Evolutionary conservation across 2,113 vertebrate genomes (phyloP), one percentile per base, ranked within the genome.

Genomic region (Epinephelus cyanopodus): DNA sequence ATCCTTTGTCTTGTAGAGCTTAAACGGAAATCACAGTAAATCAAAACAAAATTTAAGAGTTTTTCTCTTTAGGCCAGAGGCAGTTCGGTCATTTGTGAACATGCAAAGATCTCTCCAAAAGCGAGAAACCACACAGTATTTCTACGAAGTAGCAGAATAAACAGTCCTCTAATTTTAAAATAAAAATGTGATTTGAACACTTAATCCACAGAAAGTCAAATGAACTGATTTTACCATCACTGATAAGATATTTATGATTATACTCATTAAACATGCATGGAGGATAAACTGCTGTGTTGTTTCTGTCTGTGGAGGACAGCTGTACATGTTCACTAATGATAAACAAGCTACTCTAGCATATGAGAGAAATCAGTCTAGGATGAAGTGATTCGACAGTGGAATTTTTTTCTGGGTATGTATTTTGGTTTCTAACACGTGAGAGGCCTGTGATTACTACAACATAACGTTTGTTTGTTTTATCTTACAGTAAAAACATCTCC

Each of bases 21-120:
- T 42, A 81, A 19, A 82, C 33, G 54, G 25, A 78, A 84, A 66
- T 52, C 7, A 4, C 33, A 74, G 52, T 50, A n/a, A 48, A 69
- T 58, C 52, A 9, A 42, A 76, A 75, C 27, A 37, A 47, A 60
- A 18, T 2, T 67, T 11, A 25, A 2, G 10, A 17, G 19, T 42
- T 47, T 68, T 73, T 45, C 48, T 63, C 33, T 82, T 70, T 5
- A 54, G 17, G 39, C 23, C 33, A 33, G 2, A 3, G 11, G 50
- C 72, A 66, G 54, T 54, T 70, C 25, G 17, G 25, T 65, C 53
- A 70, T 68, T 65, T 54, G 68, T 81, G 63, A 77, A 18, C 56
- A 77, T 57, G 79, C 17, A 57, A 52, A 84, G 61, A 80, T 77
- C 37, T 75, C 74, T 37, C 45, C 42, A 52, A 69, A 61, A 82